phyloP scores from a whole-genome alignment of 2,888 invertebrate species.

The Pammene fasciana region DNA sequence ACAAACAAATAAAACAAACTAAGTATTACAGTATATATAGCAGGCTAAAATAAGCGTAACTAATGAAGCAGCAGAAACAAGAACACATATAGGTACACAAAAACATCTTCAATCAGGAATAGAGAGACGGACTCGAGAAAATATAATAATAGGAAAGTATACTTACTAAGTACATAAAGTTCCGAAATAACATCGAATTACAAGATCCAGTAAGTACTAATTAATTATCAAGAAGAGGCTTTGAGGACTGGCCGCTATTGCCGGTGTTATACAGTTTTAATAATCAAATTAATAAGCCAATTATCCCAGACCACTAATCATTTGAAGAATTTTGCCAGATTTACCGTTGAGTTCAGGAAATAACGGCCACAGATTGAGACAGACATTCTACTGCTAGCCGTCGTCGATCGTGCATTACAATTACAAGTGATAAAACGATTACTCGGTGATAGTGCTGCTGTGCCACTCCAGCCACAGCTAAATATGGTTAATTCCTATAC shows the following conservation, averaged over 20 bases:
- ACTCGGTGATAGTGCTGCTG: constrained; percentile 64
- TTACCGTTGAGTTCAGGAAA: constrained; percentile 74
- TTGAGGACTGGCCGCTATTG: constrained; percentile 70
- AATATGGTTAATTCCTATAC: constrained; percentile 9
- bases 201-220: neutral
- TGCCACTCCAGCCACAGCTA: constrained; percentile 63
- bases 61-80: constrained; percentile 13
- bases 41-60: constrained; percentile 1
- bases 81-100: neutral
- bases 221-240: neutral
- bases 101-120: neutral
- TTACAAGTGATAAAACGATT: constrained; percentile 57
- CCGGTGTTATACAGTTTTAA: constrained; percentile 55
- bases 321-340: constrained; percentile 78
- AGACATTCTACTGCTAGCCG: constrained; percentile 72
- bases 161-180: neutral
- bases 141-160: neutral
- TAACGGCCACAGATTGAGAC: constrained; percentile 75
- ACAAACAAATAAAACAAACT: neutral
- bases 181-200: constrained; percentile 4
- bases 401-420: constrained; percentile 73
- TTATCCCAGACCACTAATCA: constrained; percentile 56
- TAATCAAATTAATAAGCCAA: constrained; percentile 59
- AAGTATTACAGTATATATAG: neutral
- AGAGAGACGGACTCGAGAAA: neutral